These are phyloP conservation scores for Acanthosoma haemorrhoidale DNA, from an alignment of 2,888 invertebrate species.

Conservation along the genomic window DNA sequence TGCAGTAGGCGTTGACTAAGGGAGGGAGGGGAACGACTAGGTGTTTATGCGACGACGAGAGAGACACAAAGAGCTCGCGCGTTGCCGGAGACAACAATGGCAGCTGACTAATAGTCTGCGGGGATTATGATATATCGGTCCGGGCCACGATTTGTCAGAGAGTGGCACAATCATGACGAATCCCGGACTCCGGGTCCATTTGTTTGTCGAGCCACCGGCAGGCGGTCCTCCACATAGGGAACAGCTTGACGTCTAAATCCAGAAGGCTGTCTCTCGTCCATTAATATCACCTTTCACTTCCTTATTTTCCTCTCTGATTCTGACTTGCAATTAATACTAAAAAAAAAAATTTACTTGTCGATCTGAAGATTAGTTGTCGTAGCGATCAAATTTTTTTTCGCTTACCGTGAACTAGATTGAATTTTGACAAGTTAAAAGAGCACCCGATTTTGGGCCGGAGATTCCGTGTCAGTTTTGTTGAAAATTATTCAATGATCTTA, in stretches of 20 bases:
- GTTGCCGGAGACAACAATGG: slow-evolving; percentile 15
- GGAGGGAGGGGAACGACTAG: slow-evolving; percentile 1
- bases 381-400: too few species aligned
- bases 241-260: slow-evolving; percentile 24
- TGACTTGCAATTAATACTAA: too few species aligned
- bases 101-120: slow-evolving; percentile 10
- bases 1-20: neutral
- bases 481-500: too few species aligned
- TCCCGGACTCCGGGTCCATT: slow-evolving; percentile 20
- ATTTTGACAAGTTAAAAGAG: too few species aligned
- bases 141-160: slow-evolving; percentile 24
- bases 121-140: slow-evolving; percentile 19
- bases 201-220: neutral
- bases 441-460: too few species aligned
- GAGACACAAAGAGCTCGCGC: neutral
- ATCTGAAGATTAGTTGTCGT: too few species aligned
- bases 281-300: neutral
- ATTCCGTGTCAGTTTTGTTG: too few species aligned
- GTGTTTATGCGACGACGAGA: slow-evolving; percentile 7
- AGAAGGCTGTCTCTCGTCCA: neutral
- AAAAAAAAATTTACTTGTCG: too few species aligned
- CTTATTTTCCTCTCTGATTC: too few species aligned
- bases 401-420: too few species aligned
- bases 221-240: slow-evolving; percentile 9
- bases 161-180: slow-evolving; percentile 30